Conservation (phyloP, 1,140 invertebrate species). For the Xylocopa sonorina region DNA sequence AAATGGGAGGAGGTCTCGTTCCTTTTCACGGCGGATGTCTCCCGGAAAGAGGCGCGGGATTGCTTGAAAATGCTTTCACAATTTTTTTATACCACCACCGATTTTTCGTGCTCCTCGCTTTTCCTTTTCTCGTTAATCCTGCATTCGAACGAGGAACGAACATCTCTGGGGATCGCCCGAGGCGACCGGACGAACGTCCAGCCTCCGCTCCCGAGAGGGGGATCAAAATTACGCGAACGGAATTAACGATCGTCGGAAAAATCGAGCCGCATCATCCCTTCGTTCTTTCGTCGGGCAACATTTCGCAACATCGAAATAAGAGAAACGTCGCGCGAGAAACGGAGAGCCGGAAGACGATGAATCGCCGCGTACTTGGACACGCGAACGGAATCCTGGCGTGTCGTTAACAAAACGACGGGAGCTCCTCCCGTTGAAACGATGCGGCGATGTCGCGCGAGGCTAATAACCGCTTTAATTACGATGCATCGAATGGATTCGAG, state of each 20-base stretch:
- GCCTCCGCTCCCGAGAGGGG: conserved; percentile 52
- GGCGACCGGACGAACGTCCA: conserved; percentile 43
- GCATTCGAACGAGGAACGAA: too few species aligned
- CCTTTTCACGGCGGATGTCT: neutral
- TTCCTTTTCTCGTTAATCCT: conserved; percentile 12
- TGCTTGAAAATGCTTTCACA: too few species aligned
- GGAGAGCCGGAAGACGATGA: neutral
- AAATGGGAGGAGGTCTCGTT: neutral
- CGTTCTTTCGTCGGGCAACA: neutral
- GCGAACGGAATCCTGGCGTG: neutral
- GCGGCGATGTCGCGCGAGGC: neutral
- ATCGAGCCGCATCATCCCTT: conserved; percentile 12
- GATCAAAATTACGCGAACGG: conserved; percentile 51
- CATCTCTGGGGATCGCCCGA: conserved; percentile 6
- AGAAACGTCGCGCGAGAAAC: neutral
- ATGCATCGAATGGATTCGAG: conserved; percentile 27
- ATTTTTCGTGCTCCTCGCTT: neutral
- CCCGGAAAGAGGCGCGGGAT: neutral
- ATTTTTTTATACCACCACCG: neutral
- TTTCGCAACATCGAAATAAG: neutral
- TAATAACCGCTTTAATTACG: conserved; percentile 48
- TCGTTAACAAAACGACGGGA: neutral
- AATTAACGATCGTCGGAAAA: conserved; percentile 31
- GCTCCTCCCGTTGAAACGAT: neutral
- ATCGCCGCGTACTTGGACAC: neutral